A percentile compares a stretch with the other conserved stretches of the same genome.
Evolutionary conservation across 2,797 vertebrate genomes (phyloP).

Genomic region (Anabas testudineus): DNA sequence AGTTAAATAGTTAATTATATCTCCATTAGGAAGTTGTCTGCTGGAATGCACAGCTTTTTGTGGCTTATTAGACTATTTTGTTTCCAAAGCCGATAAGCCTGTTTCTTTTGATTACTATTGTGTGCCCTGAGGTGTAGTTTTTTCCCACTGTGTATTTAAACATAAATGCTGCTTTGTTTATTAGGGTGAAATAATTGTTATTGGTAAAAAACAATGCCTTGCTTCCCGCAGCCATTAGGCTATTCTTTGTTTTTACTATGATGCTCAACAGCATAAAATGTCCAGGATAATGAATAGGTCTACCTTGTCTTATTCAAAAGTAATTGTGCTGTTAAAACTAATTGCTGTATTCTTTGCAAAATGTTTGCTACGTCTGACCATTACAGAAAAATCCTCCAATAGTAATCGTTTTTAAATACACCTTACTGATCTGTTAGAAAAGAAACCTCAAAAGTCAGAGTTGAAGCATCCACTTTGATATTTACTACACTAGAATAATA

Average conservation of each 20-base stretch:
- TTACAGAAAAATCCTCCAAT: slow-evolving; percentile 40
- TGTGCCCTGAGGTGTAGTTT: slow-evolving; percentile 44
- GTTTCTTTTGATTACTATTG: slow-evolving; percentile 55
- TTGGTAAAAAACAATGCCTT: slow-evolving; percentile 60
- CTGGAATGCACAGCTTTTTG: slow-evolving; percentile 21
- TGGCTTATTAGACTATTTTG: slow-evolving; percentile 40
- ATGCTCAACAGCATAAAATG: slow-evolving; percentile 43
- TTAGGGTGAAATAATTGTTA: slow-evolving; percentile 58
- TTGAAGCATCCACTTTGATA: background rate
- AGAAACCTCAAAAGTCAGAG: background rate
- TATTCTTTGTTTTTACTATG: slow-evolving; percentile 34
- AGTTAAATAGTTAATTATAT: slow-evolving; percentile 52
- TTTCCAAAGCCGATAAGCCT: slow-evolving; percentile 45
- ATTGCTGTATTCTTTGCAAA: slow-evolving; percentile 53
- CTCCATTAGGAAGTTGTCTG: slow-evolving; percentile 46
- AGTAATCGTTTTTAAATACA: slow-evolving; percentile 37
- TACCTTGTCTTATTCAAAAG: slow-evolving; percentile 46
- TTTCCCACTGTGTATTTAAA: slow-evolving; percentile 34
- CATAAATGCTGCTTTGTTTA: slow-evolving; percentile 57
- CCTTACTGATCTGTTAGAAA: slow-evolving; percentile 34
- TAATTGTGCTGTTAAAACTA: slow-evolving; percentile 56
- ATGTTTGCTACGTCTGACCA: slow-evolving; percentile 38
- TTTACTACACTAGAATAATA: background rate
- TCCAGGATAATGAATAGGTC: slow-evolving; percentile 51
- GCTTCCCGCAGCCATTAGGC: slow-evolving; percentile 53